phyloP scores from a whole-genome alignment of 2,797 vertebrate species.

The Sebastes trivittatus region DNA sequence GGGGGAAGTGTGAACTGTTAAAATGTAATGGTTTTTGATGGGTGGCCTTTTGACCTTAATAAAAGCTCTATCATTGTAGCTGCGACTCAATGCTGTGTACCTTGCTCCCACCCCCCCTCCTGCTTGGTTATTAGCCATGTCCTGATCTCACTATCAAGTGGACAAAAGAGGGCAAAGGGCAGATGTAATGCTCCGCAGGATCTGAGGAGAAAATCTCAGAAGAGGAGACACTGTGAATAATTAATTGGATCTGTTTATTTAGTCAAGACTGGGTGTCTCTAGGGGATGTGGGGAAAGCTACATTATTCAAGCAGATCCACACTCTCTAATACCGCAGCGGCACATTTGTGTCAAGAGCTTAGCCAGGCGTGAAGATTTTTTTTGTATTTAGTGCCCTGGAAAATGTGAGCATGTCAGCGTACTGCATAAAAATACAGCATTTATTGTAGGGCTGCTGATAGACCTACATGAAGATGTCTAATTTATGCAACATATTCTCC shows the following conservation, averaged over 20 bases:
- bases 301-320: constrained; percentile 45
- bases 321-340: constrained; percentile 52
- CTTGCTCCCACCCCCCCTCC: neutral
- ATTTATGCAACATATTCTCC: constrained; percentile 23
- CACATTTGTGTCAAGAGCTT: constrained; percentile 70
- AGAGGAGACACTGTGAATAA: constrained; percentile 66
- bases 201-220: constrained; percentile 33
- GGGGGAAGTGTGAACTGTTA: neutral
- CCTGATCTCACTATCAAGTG: constrained; percentile 32
- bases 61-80: constrained; percentile 22
- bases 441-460: constrained; percentile 5
- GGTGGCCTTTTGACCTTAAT: constrained; percentile 65
- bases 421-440: constrained; percentile 9
- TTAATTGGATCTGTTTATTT: constrained; percentile 74
- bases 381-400: constrained; percentile 33
- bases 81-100: neutral
- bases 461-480: neutral
- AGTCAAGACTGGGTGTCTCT: constrained; percentile 56
- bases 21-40: constrained; percentile 53
- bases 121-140: constrained; percentile 11
- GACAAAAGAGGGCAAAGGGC: constrained; percentile 53
- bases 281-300: constrained; percentile 31
- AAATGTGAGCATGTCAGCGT: constrained; percentile 30
- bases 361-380: constrained; percentile 46
- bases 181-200: constrained; percentile 30